Base-by-base conservation (phyloP, 2,113 vertebrate genomes). In the Ancistrus triradiatus region DNA sequence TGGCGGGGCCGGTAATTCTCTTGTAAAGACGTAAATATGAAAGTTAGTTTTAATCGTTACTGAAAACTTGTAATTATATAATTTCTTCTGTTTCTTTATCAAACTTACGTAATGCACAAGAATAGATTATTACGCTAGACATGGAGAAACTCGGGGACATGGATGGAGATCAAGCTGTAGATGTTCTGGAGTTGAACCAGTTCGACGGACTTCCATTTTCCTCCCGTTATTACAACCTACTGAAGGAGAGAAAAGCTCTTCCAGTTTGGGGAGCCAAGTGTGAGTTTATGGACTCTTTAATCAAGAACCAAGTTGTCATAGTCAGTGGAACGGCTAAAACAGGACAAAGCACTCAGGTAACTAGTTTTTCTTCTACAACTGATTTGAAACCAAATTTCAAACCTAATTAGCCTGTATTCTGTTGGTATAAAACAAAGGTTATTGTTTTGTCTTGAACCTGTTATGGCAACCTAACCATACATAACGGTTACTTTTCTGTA, bases 161-260 rank as follows among this genome's bases (percentile, higher is more conserved):
- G 21, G 42, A 5, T n/a, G 58, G 11, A 63, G 18, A 33, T 59
- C 46, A 81, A 48, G 77, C 37, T 87, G 89, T 21, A 88, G 91
- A 92, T 60, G 87, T 92, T 17, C 66, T 97, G 61, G 91, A 97
- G 59, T 77, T 94, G 3, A 97, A 95, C 70, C 90, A 85, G 17
- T 97, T 95, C 7, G 93, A 97, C 9, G 91, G 92, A 0, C 67
- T 97, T 75, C 92, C 93, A 0, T 92, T 91, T 68, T 97, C 94
- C 1, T 95, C 92, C 0, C 89, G 90, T 6, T 95, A 93, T 40
- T 95, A 93, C 3, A 87, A 84, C 52, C 81, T 95, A 2, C 49
- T 91, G 4, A 82, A 85, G 35, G 89, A 93, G 77, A 89, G 92
- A 70, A 87, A 91, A 60, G 73, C 72, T 11, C 87, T 97, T 7